Evolutionary conservation across 2,888 invertebrate species (phyloP), one percentile per base, ranked within the genome.

Genomic region (Sericinus montela): DNA sequence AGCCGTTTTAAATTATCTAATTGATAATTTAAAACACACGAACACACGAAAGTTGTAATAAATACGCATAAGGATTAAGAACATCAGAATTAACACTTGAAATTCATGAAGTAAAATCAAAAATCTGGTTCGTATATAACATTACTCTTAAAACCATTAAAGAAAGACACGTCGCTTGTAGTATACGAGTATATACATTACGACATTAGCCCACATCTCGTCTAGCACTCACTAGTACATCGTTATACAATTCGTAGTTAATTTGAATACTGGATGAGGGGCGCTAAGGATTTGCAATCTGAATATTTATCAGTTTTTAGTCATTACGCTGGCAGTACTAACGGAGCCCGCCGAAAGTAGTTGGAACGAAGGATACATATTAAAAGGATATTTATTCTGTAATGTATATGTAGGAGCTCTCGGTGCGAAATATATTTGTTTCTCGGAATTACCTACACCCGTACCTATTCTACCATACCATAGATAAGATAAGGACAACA

Each of bases 191-290:
- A n/a, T n/a, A n/a, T n/a, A 32, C 19, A 43, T 48, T 43, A 43
- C 37, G 37, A 48, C 42, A 38, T 43, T 43, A 48, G 48, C 37
- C 42, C 43, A 44, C 19, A 39, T 48, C 39, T 29, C 44, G n/a
- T 16, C n/a, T 32, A 32, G 30, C 41, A 11, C 15, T 15, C 39
- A 14, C 32, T 25, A 44, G 36, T 37, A 39, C 49, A 13, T 39
- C 28, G 34, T 16, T 40, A 35, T 44, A 39, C 44, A 49, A 49
- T 49, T 44, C 35, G 34, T 35, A 39, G 34, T 44, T 44, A 39
- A 49, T 49, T 49, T 49, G 44, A 49, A 49, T 49, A 49, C 49
- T 49, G 44, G 44, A 49, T 44, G 49, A 39, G 43, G 48, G 48
- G 38, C 48, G 38, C 38, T 48, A 44, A 48, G 48, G 43, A 48